phyloP scores from a whole-genome alignment of 2,888 invertebrate genomes.

The Tridacna crocea region DNA sequence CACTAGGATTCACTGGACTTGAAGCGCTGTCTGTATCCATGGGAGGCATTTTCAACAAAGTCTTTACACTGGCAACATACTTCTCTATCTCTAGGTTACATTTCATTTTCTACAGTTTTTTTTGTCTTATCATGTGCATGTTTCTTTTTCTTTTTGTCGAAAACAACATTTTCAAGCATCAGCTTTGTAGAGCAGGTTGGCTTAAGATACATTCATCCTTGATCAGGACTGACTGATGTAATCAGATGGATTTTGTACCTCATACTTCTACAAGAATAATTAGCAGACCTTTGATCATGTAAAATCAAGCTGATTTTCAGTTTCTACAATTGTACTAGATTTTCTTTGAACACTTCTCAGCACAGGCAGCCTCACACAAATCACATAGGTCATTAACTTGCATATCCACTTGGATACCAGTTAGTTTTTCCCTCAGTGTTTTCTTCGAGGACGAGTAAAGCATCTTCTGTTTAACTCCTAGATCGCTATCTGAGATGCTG shows the following conservation, averaged over 20 bases:
- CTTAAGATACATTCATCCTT: no score
- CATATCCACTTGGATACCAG: slow-evolving; percentile 98
- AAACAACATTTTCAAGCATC: no score
- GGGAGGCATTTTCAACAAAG: no score
- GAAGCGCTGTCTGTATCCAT: no score
- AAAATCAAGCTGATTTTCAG: neutral
- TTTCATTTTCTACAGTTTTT: no score
- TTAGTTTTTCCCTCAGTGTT: slow-evolving; percentile 98
- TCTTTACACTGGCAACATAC: no score
- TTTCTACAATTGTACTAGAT: neutral
- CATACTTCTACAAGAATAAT: neutral
- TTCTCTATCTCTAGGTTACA: no score
- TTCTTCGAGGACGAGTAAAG: slow-evolving; percentile 96
- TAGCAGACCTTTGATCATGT: neutral
- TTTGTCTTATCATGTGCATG: no score
- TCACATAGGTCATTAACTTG: slow-evolving; percentile 97
- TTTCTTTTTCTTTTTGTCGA: no score
- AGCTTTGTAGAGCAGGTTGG: no score
- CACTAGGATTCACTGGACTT: no score
- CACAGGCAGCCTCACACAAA: slow-evolving; percentile 79
- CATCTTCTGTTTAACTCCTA: slow-evolving; percentile 94
- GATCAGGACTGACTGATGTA: no score
- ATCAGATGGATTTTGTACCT: neutral
- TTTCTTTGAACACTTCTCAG: slow-evolving; percentile 68
- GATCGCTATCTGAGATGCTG: slow-evolving; percentile 95